Evolutionary conservation across 1,140 invertebrate genomes (phyloP).

Genomic region (Fopius arisanus): DNA sequence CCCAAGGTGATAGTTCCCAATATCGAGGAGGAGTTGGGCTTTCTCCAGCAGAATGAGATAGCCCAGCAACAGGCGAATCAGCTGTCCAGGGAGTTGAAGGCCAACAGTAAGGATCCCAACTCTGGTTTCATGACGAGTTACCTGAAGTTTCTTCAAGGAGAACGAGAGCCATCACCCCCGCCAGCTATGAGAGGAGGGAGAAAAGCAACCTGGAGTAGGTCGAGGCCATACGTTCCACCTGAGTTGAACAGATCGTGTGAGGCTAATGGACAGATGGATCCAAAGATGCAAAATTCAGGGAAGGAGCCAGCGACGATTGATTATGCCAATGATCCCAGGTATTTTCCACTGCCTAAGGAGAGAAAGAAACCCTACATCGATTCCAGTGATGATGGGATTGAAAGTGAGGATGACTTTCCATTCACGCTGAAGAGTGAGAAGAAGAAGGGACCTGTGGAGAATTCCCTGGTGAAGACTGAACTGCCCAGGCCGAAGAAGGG

Average conservation of each 20-base stretch:
- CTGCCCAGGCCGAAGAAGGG: conserved; percentile 53
- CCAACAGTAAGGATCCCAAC: conserved; percentile 70
- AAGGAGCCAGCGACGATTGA: conserved; percentile 56
- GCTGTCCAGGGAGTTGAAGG: conserved; percentile 58
- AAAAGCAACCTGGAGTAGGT: conserved; percentile 72
- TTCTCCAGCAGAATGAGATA: conserved; percentile 64
- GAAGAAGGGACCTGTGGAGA: conserved; percentile 57
- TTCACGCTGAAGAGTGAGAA: conserved; percentile 61
- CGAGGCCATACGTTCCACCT: conserved; percentile 55
- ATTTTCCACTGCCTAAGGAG: conserved; percentile 78
- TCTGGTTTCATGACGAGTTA: conserved; percentile 85
- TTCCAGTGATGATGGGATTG: conserved; percentile 73
- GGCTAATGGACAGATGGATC: conserved; percentile 39
- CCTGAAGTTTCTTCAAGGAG: conserved; percentile 83
- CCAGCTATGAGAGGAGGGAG: conserved; percentile 71
- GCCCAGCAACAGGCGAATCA: conserved; percentile 34
- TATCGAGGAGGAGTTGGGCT: conserved; percentile 85
- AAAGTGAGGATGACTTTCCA: conserved; percentile 72
- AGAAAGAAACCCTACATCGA: conserved; percentile 73
- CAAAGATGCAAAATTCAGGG: conserved; percentile 32
- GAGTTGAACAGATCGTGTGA: conserved; percentile 43
- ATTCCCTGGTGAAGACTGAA: conserved; percentile 46
- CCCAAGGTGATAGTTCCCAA: conserved; percentile 85
- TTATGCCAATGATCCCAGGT: conserved; percentile 72
- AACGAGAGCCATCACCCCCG: conserved; percentile 80